These are phyloP conservation scores for Sesamia nonagrioides DNA, from an alignment of 1,140 invertebrate species.

Conservation along the genomic window DNA sequence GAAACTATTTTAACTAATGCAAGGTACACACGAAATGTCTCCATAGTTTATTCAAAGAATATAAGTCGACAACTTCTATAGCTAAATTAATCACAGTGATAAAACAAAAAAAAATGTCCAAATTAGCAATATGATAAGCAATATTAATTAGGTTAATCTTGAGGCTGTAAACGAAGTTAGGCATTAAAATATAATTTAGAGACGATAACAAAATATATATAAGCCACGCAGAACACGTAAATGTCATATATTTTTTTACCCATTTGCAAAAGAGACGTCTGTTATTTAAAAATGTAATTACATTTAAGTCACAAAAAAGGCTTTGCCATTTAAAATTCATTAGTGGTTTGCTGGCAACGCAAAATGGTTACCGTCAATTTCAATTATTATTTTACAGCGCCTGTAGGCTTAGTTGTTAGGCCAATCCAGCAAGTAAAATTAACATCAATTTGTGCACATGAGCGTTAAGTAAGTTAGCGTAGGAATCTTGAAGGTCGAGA, in stretches of 20 bases:
- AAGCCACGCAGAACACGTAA: not conserved
- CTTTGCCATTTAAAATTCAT: constrained; percentile 11
- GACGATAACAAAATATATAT: not conserved
- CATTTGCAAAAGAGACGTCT: not conserved
- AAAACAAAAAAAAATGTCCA: constrained; percentile 60
- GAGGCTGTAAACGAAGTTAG: constrained; percentile 40
- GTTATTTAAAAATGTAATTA: not conserved
- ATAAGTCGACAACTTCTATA: constrained; percentile 19
- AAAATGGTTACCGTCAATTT: constrained; percentile 13
- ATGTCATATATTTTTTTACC: not conserved
- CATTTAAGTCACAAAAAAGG: constrained; percentile 11
- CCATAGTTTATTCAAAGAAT: constrained; percentile 9
- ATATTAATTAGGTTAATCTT: constrained; percentile 46
- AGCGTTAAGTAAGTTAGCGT: not conserved
- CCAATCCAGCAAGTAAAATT: not conserved
- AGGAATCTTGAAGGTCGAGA: too few species aligned
- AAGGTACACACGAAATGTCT: constrained; percentile 29
- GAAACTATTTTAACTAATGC: constrained; percentile 28
- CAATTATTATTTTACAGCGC: constrained; percentile 13
- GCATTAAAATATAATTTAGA: constrained; percentile 6
- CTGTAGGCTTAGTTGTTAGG: not conserved
- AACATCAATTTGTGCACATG: constrained; percentile 12
- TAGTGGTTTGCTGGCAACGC: not conserved
- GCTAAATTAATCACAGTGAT: constrained; percentile 27
- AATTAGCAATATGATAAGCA: constrained; percentile 66